These are phyloP conservation scores for Syngnathus scovelli DNA, from an alignment of 2,113 vertebrate genomes.

Conservation along the genomic window DNA sequence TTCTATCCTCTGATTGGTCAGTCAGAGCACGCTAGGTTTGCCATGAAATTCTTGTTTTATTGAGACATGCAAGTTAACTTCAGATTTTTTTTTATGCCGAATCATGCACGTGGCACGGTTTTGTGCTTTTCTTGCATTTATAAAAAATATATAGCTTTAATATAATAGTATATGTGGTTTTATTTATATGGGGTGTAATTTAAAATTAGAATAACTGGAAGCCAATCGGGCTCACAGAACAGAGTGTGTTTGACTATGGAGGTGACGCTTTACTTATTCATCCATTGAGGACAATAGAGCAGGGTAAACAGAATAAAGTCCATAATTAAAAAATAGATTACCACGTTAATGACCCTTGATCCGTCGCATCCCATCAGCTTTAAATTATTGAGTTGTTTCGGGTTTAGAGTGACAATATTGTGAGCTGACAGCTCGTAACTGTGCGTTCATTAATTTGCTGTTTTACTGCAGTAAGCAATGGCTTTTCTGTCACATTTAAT, in stretches of 20 bases:
- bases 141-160: too few species aligned
- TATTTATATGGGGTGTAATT: neutral
- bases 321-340: slow-evolving; percentile 1
- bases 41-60: too few species aligned
- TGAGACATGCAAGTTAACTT: too few species aligned
- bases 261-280: neutral
- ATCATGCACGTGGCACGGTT: too few species aligned
- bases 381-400: slow-evolving; percentile 3
- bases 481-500: neutral
- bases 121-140: too few species aligned
- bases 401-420: neutral
- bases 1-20: neutral
- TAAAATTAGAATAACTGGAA: neutral
- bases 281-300: neutral
- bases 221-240: neutral
- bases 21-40: neutral
- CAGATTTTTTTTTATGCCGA: too few species aligned
- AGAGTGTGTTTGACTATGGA: neutral
- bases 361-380: neutral
- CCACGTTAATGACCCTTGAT: neutral
- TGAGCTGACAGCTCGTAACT: neutral
- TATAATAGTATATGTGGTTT: too few species aligned
- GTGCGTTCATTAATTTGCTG: neutral
- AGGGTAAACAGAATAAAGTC: slow-evolving; percentile 1
- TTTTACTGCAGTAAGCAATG: neutral